Percentiles rank a stretch among this genome's conserved stretches.
These are phyloP conservation scores for Eurystomus glaucurus DNA, from an alignment of 2,797 vertebrate species.

Conservation along the genomic window DNA sequence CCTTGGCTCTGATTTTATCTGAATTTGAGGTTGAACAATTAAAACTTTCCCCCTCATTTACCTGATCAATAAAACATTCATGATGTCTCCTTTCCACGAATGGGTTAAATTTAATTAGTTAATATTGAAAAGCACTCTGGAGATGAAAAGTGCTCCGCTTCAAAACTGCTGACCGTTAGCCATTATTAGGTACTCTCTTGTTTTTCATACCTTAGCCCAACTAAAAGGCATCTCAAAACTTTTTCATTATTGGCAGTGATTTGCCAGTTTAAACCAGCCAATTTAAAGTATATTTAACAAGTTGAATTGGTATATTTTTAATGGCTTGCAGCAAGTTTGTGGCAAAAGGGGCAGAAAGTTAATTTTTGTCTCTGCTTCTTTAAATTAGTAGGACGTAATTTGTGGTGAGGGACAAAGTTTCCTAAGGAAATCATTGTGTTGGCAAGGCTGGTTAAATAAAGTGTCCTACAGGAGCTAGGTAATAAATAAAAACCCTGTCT, in stretches of 20 bases:
- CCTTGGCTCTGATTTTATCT: neutral
- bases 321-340: neutral
- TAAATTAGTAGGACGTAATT: conserved; percentile 22
- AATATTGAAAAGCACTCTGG: conserved; percentile 35
- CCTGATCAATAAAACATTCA: neutral
- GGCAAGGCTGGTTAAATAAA: conserved; percentile 46
- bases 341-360: conserved; percentile 34
- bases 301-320: conserved; percentile 13
- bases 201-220: neutral
- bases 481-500: conserved; percentile 50
- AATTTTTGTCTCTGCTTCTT: conserved; percentile 3
- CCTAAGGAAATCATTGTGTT: conserved; percentile 45
- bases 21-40: neutral
- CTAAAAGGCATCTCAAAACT: conserved; percentile 7
- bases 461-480: conserved; percentile 11
- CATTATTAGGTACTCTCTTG: neutral
- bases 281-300: conserved; percentile 45
- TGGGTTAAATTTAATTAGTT: conserved; percentile 44
- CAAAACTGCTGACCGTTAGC: neutral
- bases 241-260: neutral
- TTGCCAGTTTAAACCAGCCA: neutral
- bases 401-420: conserved; percentile 45
- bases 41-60: neutral
- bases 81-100: neutral
- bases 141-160: conserved; percentile 3